These are phyloP conservation scores for Myotis daubentonii DNA, from an alignment of 2,797 vertebrate genomes.

Conservation along the genomic window DNA sequence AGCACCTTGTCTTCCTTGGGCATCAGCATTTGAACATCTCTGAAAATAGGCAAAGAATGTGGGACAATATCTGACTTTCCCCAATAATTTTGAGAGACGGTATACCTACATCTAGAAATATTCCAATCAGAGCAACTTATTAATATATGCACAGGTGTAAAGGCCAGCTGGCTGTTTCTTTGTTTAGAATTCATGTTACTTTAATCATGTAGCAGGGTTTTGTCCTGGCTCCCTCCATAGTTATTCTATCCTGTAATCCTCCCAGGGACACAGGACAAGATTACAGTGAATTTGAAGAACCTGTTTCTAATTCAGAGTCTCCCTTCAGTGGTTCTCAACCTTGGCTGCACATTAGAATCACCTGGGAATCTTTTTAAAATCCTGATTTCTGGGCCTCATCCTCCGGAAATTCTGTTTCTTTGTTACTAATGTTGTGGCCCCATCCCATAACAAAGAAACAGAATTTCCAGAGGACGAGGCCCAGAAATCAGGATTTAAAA, in stretches of 20 bases:
- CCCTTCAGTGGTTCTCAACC: too few species aligned
- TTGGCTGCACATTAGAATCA: too few species aligned
- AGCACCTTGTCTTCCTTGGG: neutral
- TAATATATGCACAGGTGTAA: neutral
- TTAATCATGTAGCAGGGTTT: neutral
- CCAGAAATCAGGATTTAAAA: too few species aligned
- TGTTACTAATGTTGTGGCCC: too few species aligned
- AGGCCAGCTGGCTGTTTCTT: neutral
- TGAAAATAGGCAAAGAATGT: neutral
- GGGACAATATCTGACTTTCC: neutral
- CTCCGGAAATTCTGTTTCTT: too few species aligned
- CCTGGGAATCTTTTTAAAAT: too few species aligned
- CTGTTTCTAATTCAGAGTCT: neutral
- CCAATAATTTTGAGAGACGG: neutral
- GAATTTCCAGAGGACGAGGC: too few species aligned
- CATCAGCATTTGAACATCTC: neutral
- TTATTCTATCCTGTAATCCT: neutral
- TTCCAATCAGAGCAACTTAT: neutral
- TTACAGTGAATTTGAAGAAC: neutral
- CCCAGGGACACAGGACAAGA: neutral
- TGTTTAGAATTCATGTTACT: neutral
- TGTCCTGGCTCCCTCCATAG: neutral
- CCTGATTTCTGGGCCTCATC: too few species aligned
- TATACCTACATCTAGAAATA: neutral
- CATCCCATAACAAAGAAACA: too few species aligned